phyloP scores from a whole-genome alignment of 2,888 invertebrate species.

The Clistopyga incitator region DNA sequence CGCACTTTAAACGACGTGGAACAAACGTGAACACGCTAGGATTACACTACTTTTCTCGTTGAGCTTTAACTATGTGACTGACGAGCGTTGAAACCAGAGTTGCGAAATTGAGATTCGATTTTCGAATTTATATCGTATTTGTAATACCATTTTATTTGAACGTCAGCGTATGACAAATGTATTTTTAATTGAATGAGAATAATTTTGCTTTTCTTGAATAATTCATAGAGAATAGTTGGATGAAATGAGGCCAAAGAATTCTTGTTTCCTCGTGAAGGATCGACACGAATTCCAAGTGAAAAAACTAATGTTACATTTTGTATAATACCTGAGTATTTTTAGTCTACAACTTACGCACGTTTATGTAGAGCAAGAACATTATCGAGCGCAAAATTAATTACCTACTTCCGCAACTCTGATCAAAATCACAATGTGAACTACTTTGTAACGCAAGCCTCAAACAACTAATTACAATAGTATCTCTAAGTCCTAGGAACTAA shows the following conservation, averaged over 20 bases:
- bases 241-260: no score
- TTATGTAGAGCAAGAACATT: not conserved
- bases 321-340: not conserved
- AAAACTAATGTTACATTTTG: not conserved
- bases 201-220: no score
- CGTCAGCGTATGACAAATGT: no score
- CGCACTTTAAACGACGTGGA: not conserved
- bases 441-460: not conserved
- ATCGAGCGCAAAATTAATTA: not conserved
- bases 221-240: no score
- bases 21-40: not conserved
- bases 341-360: not conserved
- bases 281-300: no score
- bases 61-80: not conserved
- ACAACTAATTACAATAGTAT: conserved; percentile 3
- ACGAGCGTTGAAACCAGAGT: not conserved
- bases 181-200: no score
- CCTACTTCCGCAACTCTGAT: not conserved
- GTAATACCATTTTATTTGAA: not conserved
- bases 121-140: not conserved
- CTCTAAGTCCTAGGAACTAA: not conserved
- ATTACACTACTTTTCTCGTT: no score
- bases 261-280: no score
- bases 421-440: not conserved
- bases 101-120: not conserved